Base-by-base conservation (phyloP, 2,797 vertebrate genomes). In the Lutjanus campechanus region DNA sequence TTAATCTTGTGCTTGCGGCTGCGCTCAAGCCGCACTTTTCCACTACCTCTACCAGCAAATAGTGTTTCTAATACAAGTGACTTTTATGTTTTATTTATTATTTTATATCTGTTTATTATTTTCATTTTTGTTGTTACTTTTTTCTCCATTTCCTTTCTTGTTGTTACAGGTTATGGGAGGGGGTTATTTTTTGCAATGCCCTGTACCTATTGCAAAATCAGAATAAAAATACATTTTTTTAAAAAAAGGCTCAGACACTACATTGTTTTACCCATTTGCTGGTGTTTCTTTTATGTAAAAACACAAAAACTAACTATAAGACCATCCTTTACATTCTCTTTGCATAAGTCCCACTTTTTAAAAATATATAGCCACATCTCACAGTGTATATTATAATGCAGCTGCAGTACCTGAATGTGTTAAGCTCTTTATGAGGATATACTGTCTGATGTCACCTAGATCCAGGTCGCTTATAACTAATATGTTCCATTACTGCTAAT, bases 401-500 rank as follows among this genome's bases (percentile, higher is more conserved):
- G 40, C 19, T 22, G 54, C 46, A 62, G 20, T n/a, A 60, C 3
- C 11, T 60, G 12, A 7, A 46, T 17, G 17, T 51, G 71, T 70
- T 69, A 22, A 60, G 46, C 62, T 72, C 63, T 66, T 66, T 70
- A 62, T 1, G 3, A 60, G 15, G 16, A 47, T 59, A 50, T 36
- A 47, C 53, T 36, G 36, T 63, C 73, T 62, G 9, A 61, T 47
- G 54, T 51, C 60, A 73, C 50, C 12, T 15, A n/a, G 17, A 61
- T 49, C 11, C 22, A 55, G 7, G 46, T 64, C 25, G 64, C 44
- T 70, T 19, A 62, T 20, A 41, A 75, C 49, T 68, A 29, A 66
- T 56, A 77, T 73, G 65, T 20, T 73, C 29, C 7, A 55, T 64
- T 68, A 41, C 22, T 69, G 56, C n/a, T 64, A 43, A 66, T 72